A percentile compares a stretch with the other conserved stretches of the same genome.
phyloP scores from a whole-genome alignment of 2,797 vertebrate genomes.

The Macropus fuliginosus region DNA sequence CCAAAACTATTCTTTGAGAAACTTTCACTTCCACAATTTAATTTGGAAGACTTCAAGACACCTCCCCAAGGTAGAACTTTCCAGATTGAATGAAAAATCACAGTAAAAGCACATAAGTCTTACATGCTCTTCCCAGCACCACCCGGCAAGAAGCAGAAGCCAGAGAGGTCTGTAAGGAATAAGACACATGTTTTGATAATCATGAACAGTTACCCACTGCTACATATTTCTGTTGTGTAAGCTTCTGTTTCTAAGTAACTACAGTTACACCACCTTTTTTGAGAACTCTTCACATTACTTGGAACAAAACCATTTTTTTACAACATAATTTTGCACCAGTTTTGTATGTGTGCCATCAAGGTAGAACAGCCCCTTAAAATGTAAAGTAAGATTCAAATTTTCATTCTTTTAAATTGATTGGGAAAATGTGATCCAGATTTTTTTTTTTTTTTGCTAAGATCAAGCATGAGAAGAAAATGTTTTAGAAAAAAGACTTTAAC shows the following conservation, averaged over 20 bases:
- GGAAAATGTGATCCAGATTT: conserved; percentile 35
- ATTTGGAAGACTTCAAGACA: not conserved
- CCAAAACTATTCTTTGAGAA: not conserved
- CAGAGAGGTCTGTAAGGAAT: not conserved
- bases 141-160: conserved; percentile 10
- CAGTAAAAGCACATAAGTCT: not conserved
- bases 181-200: conserved; percentile 35
- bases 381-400: conserved; percentile 29
- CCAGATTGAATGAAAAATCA: not conserved
- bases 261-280: not conserved
- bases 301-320: conserved; percentile 25
- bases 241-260: conserved; percentile 38
- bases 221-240: conserved; percentile 35
- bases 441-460: conserved; percentile 22
- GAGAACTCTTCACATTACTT: not conserved
- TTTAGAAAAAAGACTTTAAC: conserved; percentile 54
- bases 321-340: not conserved
- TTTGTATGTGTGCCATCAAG: not conserved
- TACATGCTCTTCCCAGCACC: not conserved
- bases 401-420: conserved; percentile 41
- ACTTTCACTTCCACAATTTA: not conserved
- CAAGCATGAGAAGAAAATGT: conserved; percentile 55
- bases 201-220: not conserved
- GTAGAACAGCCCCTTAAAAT: conserved; percentile 31
- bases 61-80: not conserved